Conservation (phyloP, 1,140 invertebrate species). For the Drosophila virilis region DNA sequence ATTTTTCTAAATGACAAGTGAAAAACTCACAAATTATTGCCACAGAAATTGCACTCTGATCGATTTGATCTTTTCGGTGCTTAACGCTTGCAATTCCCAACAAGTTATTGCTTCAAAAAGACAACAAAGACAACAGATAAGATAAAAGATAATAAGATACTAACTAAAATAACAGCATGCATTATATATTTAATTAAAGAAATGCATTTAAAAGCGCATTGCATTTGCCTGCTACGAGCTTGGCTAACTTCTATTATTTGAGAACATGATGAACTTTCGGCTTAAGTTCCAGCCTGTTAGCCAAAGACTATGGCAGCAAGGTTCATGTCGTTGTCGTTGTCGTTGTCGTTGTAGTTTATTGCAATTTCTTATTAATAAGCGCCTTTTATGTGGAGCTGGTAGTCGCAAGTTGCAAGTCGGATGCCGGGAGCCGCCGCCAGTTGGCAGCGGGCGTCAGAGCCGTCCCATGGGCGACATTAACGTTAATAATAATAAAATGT, state of each 20-base stretch:
- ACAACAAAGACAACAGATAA: too few species aligned
- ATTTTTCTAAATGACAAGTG: too few species aligned
- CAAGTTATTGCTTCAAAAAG: too few species aligned
- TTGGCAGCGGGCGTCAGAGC: conserved; percentile 51
- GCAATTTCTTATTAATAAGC: conserved; percentile 78
- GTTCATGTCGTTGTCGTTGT: conserved; percentile 18
- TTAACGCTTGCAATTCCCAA: too few species aligned
- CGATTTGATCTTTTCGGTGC: too few species aligned
- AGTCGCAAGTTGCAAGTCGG: conserved; percentile 3
- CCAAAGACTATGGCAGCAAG: conserved; percentile 7
- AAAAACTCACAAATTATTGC: too few species aligned
- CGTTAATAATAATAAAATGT: conserved; percentile 80
- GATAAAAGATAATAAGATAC: too few species aligned
- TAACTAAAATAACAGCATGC: background rate
- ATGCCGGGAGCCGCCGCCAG: background rate
- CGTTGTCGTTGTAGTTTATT: conserved; percentile 61
- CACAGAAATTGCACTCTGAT: too few species aligned
- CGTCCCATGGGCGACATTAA: conserved; percentile 75
- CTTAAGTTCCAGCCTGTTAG: background rate
- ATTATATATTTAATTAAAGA: background rate
- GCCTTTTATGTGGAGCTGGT: conserved; percentile 66
- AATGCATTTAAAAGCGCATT: background rate
- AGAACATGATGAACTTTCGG: background rate
- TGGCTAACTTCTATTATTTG: background rate
- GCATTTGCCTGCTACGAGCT: background rate